Percentiles rank a stretch among this genome's conserved stretches.
Evolutionary conservation across 2,113 vertebrate genomes (phyloP).

Genomic region (Ammodytes marinus): DNA sequence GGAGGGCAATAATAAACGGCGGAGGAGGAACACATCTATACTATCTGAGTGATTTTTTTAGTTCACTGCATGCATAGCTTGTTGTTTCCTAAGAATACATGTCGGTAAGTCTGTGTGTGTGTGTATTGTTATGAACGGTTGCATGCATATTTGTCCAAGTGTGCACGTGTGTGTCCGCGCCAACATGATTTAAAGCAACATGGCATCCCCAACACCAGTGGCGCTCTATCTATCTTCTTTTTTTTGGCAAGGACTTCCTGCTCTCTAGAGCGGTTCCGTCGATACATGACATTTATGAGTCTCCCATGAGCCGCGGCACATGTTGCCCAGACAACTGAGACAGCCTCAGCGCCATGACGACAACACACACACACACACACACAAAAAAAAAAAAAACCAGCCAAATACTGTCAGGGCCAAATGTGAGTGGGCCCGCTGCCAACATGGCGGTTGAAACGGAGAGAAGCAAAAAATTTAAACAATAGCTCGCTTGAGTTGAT

Average conservation of each 20-base stretch:
- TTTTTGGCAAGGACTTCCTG: slow-evolving; percentile 75
- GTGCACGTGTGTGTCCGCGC: slow-evolving; percentile 41
- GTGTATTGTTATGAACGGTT: slow-evolving; percentile 29
- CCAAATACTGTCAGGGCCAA: slow-evolving; percentile 67
- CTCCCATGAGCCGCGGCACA: slow-evolving; percentile 69
- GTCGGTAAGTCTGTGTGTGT: slow-evolving; percentile 10
- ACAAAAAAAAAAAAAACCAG: background rate
- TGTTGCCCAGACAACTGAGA: slow-evolving; percentile 79
- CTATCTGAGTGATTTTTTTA: slow-evolving; percentile 26
- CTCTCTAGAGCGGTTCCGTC: slow-evolving; percentile 68
- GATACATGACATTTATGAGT: slow-evolving; percentile 79
- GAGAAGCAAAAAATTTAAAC: slow-evolving; percentile 49
- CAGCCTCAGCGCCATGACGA: slow-evolving; percentile 77
- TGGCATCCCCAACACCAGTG: slow-evolving; percentile 76
- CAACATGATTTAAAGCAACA: slow-evolving; percentile 75
- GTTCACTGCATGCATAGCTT: slow-evolving; percentile 24
- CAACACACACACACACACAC: slow-evolving; percentile 44
- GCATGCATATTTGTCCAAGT: slow-evolving; percentile 35
- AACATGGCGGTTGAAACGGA: slow-evolving; percentile 36
- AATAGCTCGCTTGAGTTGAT: slow-evolving; percentile 49
- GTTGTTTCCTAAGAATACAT: slow-evolving; percentile 37
- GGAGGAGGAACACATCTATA: slow-evolving; percentile 8
- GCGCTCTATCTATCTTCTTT: slow-evolving; percentile 73
- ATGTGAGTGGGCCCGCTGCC: slow-evolving; percentile 54
- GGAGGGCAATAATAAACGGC: slow-evolving; percentile 33